phyloP scores from a whole-genome alignment of 1,140 invertebrate species.

The Ceratina japonica region DNA sequence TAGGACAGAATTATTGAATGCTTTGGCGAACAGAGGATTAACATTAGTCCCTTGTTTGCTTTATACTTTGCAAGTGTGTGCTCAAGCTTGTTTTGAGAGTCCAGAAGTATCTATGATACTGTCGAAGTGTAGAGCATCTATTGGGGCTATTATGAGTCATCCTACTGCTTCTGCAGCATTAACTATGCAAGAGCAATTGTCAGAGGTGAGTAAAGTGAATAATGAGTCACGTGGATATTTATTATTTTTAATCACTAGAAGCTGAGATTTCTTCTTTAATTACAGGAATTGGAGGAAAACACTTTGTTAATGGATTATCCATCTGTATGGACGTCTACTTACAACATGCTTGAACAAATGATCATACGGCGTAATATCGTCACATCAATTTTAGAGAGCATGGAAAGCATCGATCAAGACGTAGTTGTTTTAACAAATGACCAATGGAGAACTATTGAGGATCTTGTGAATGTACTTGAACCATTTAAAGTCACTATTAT shows the following conservation, averaged over 20 bases:
- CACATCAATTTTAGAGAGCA: constrained; percentile 68
- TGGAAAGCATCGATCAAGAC: constrained; percentile 71
- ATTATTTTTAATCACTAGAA: no score
- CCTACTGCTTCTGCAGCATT: constrained; percentile 69
- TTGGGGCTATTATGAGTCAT: constrained; percentile 76
- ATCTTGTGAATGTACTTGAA: constrained; percentile 78
- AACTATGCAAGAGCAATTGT: constrained; percentile 76
- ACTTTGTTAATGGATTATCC: constrained; percentile 76
- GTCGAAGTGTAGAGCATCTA: constrained; percentile 76
- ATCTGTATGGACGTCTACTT: constrained; percentile 79
- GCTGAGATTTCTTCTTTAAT: no score
- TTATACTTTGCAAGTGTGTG: constrained; percentile 78
- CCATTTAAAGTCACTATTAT: constrained; percentile 81
- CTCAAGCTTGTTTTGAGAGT: constrained; percentile 77
- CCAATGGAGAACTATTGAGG: constrained; percentile 79
- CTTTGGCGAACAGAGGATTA: constrained; percentile 71
- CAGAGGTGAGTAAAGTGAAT: constrained; percentile 69
- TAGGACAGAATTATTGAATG: constrained; percentile 70
- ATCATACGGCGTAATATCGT: constrained; percentile 72
- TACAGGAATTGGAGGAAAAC: constrained; percentile 76
- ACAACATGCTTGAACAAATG: constrained; percentile 80
- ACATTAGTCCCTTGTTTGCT: constrained; percentile 78
- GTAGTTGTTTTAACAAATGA: constrained; percentile 71
- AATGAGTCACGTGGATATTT: background rate
- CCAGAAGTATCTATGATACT: constrained; percentile 73